Conservation (phyloP, 1,140 invertebrate species). For the Sitodiplosis mosellana region DNA sequence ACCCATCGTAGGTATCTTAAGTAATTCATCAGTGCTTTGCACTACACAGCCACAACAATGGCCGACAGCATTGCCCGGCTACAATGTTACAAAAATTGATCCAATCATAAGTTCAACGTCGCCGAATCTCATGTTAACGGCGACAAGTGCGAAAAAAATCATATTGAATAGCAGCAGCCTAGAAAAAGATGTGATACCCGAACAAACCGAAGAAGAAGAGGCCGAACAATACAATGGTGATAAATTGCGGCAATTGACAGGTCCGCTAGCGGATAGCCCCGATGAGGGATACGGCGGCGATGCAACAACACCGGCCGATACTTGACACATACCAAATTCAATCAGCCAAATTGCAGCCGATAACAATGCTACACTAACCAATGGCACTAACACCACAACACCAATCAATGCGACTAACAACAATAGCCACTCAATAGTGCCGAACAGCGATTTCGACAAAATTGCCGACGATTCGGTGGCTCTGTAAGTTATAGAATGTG, state of each 20-base stretch:
- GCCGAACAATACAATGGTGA: constrained; percentile 7
- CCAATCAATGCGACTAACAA: background rate
- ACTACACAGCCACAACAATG: constrained; percentile 19
- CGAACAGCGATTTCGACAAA: too few relatives aligned
- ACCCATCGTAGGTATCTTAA: constrained; percentile 12
- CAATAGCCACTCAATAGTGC: too few relatives aligned
- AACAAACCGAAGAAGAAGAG: constrained; percentile 16
- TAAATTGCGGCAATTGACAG: constrained; percentile 25
- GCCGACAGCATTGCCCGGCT: constrained; percentile 28
- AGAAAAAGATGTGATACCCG: constrained; percentile 18
- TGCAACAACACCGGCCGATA: constrained; percentile 26
- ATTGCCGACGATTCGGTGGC: constrained; percentile 22
- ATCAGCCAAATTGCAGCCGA: constrained; percentile 1
- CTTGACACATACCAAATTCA: constrained; percentile 25
- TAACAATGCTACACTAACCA: constrained; percentile 3
- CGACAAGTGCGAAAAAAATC: constrained; percentile 10
- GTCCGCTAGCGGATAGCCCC: constrained; percentile 58
- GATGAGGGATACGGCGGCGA: constrained; percentile 77
- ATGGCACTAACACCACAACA: constrained; percentile 6
- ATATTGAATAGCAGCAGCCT: too few relatives aligned
- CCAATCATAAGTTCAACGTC: constrained; percentile 9
- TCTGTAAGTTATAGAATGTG: constrained; percentile 8
- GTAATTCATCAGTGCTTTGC: constrained; percentile 5
- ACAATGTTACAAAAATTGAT: constrained; percentile 10
- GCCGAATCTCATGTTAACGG: constrained; percentile 16